Conservation (phyloP, 2,888 invertebrate species). For the Lithophane socia region DNA sequence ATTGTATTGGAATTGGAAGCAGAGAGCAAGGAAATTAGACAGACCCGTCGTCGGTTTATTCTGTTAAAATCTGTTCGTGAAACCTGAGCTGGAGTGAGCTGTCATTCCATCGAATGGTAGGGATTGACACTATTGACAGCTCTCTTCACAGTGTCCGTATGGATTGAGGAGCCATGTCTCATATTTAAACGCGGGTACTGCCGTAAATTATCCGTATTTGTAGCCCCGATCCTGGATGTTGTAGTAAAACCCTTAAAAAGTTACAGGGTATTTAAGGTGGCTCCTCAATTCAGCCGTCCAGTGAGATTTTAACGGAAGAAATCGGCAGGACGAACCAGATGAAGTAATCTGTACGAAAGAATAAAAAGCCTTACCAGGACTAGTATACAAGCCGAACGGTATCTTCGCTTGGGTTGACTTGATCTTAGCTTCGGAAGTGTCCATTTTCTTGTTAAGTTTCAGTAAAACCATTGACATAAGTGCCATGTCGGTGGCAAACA, state of each 20-base stretch:
- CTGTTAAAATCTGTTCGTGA: too few relatives aligned
- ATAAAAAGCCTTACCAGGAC: constrained; percentile 77
- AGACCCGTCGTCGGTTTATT: too few relatives aligned
- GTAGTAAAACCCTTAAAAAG: too few relatives aligned
- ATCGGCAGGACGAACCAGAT: neutral
- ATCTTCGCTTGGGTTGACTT: constrained; percentile 86
- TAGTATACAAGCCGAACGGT: constrained; percentile 86
- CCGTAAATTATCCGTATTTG: too few relatives aligned
- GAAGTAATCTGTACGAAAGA: neutral
- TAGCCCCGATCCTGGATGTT: too few relatives aligned
- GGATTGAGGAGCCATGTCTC: too few relatives aligned
- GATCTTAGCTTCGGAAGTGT: constrained; percentile 86
- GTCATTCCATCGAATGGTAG: neutral
- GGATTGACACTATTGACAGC: neutral
- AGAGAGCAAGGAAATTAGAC: neutral
- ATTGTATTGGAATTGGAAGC: neutral
- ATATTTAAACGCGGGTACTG: too few relatives aligned
- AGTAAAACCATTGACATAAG: constrained; percentile 87
- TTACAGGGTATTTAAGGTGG: too few relatives aligned
- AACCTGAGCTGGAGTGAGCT: too few relatives aligned
- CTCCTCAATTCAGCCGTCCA: too few relatives aligned
- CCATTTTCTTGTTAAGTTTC: constrained; percentile 88
- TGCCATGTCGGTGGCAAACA: constrained; percentile 85
- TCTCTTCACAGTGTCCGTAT: too few relatives aligned
- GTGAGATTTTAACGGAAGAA: too few relatives aligned